These are phyloP conservation scores for Malacosoma neustria DNA, from an alignment of 2,888 invertebrate species.

Conservation along the genomic window DNA sequence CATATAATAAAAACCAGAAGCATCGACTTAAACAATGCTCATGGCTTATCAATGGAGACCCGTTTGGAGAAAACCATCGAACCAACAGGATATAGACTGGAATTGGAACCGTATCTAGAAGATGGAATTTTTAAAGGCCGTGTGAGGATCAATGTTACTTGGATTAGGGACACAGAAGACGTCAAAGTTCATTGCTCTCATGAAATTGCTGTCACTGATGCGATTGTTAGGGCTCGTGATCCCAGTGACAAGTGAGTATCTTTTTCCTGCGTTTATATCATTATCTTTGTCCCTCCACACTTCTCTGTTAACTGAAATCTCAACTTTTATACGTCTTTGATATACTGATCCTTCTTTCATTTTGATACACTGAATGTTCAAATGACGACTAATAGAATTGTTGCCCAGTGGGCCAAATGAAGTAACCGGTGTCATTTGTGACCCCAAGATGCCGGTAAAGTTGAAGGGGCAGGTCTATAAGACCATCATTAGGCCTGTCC, in stretches of 20 bases:
- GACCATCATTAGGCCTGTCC: too few species aligned
- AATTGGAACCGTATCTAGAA: constrained; percentile 79
- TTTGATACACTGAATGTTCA: too few species aligned
- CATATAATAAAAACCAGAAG: constrained; percentile 70
- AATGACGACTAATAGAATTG: too few species aligned
- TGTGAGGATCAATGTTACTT: constrained; percentile 81
- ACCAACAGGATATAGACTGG: constrained; percentile 79
- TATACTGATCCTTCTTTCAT: too few species aligned
- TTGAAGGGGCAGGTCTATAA: too few species aligned
- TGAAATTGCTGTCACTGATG: constrained; percentile 74
- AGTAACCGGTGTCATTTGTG: too few species aligned
- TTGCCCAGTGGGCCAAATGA: too few species aligned
- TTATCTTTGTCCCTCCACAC: too few species aligned
- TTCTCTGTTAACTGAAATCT: too few species aligned
- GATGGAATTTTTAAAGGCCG: constrained; percentile 79
- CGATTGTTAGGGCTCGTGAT: constrained; percentile 49
- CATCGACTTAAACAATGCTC: constrained; percentile 82
- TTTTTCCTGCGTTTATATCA: neutral
- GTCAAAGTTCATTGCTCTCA: constrained; percentile 80
- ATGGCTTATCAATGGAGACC: constrained; percentile 77
- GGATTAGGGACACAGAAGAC: constrained; percentile 75
- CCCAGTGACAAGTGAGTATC: constrained; percentile 37
- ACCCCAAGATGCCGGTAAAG: too few species aligned
- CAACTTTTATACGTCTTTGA: too few species aligned
- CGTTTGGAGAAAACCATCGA: constrained; percentile 77